Conservation (phyloP, 2,797 vertebrate genomes). For the Muraenolepis orangiensis region DNA sequence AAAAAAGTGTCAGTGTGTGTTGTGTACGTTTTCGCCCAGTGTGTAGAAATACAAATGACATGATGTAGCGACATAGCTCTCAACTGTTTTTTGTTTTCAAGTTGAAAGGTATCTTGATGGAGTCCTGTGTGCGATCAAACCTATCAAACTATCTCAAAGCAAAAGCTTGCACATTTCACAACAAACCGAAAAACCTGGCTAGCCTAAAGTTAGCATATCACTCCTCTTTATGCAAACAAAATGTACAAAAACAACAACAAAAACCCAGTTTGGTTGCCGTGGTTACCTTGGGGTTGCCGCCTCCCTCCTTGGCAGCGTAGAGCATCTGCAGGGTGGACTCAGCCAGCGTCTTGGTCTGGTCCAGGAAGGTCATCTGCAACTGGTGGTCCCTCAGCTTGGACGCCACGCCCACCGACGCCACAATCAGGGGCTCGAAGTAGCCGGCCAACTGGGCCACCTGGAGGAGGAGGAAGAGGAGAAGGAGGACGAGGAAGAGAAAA, state of each 20-base stretch:
- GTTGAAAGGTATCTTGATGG: too few species aligned
- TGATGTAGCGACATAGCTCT: too few species aligned
- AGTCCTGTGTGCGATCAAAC: too few species aligned
- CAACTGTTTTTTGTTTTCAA: too few species aligned
- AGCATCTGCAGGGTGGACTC: conserved; percentile 90
- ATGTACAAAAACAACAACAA: background rate
- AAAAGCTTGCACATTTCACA: background rate
- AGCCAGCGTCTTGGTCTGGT: conserved; percentile 87
- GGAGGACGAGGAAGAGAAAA: background rate
- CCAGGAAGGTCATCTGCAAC: conserved; percentile 86
- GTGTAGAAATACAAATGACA: too few species aligned
- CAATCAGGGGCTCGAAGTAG: conserved; percentile 93
- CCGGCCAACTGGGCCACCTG: conserved; percentile 93
- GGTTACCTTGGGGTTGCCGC: conserved; percentile 83
- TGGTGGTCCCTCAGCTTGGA: conserved; percentile 85
- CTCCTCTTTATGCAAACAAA: too few species aligned
- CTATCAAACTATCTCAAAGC: background rate
- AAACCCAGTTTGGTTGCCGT: background rate
- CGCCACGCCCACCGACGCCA: conserved; percentile 82
- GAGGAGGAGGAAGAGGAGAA: background rate
- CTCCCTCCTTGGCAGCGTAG: conserved; percentile 88
- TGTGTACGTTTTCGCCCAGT: too few species aligned
- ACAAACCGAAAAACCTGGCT: background rate
- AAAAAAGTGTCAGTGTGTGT: too few species aligned
- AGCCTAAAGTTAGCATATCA: background rate